These are phyloP conservation scores for Nephrotoma flavescens DNA, from an alignment of 2,888 invertebrate genomes.

Conservation along the genomic window DNA sequence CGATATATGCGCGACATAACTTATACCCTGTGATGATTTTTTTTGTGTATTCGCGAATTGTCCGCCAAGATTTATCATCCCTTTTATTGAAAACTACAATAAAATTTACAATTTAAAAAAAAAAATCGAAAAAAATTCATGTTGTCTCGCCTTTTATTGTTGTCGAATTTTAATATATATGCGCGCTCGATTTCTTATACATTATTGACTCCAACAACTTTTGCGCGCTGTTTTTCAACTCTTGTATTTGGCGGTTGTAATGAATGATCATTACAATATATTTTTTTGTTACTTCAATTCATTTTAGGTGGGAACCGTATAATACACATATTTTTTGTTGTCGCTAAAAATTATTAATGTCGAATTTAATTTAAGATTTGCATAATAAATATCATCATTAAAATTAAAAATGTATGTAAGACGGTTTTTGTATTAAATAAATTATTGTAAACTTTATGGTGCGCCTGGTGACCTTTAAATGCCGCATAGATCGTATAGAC, in stretches of 20 bases:
- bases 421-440: not conserved
- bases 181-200: not conserved
- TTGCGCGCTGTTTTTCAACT: not conserved
- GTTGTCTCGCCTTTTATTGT: not conserved
- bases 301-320: not conserved
- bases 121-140: not conserved
- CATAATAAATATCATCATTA: not conserved
- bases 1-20: not conserved
- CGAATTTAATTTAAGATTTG: not conserved
- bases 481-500: not conserved
- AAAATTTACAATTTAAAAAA: not conserved
- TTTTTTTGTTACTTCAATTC: not conserved
- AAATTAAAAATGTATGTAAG: not conserved
- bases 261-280: not conserved
- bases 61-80: not conserved
- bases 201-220: not conserved
- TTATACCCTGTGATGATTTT: not conserved
- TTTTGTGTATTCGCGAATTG: not conserved
- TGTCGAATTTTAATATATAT: not conserved
- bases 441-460: not conserved
- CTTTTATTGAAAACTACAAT: not conserved
- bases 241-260: not conserved
- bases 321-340: not conserved
- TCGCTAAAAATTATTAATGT: not conserved
- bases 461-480: not conserved